These are phyloP conservation scores for Cyanocitta stelleri DNA, from an alignment of 2,113 vertebrate species.

Conservation along the genomic window DNA sequence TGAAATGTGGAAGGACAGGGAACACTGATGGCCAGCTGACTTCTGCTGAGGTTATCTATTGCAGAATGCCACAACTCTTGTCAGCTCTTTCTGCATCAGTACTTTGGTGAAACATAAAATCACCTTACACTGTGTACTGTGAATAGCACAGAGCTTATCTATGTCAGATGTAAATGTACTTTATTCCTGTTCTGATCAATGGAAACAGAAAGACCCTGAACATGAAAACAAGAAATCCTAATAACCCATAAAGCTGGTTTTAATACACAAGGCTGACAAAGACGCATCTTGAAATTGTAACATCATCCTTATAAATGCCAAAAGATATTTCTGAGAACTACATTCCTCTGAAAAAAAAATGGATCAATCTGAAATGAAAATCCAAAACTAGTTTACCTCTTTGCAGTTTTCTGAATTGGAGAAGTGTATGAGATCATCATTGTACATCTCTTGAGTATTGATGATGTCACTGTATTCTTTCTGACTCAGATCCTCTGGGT, in stretches of 20 bases:
- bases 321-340: not conserved
- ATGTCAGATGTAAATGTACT: not conserved
- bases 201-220: not conserved
- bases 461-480: conserved; percentile 99
- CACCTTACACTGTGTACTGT: not conserved
- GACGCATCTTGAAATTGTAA: not conserved
- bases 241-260: not conserved
- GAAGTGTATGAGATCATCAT: conserved; percentile 98
- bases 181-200: not conserved
- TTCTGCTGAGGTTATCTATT: not conserved
- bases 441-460: conserved; percentile 99
- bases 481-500: conserved; percentile 98
- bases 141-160: not conserved
- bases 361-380: not conserved
- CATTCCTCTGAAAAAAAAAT: not conserved
- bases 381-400: conserved; percentile 77
- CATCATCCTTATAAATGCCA: not conserved
- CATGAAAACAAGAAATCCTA: not conserved
- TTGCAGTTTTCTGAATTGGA: conserved; percentile 99
- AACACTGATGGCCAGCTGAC: not conserved
- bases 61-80: not conserved
- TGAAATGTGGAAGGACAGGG: not conserved
- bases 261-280: not conserved
- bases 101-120: not conserved
- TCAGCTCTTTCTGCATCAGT: not conserved